A percentile compares a stretch with the other conserved stretches of the same genome.
phyloP scores from a whole-genome alignment of 2,888 invertebrate genomes.

The Torymus aiolomorphi region DNA sequence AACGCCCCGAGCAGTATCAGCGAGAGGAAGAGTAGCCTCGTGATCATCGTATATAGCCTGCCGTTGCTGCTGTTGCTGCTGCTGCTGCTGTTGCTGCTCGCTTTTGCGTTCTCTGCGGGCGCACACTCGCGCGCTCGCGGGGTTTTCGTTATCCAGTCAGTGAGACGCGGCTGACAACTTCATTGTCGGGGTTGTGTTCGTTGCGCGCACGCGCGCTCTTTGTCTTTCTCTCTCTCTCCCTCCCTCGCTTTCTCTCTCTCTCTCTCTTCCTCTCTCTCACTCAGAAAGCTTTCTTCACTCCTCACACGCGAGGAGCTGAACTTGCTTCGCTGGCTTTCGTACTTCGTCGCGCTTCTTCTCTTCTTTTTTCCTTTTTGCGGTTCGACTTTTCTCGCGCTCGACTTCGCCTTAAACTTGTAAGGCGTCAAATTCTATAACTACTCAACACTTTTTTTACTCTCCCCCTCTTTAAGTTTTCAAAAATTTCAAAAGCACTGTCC shows the following conservation, averaged over 20 bases:
- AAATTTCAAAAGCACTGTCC: no score
- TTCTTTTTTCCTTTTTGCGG: background rate
- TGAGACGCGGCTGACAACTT: constrained; percentile 23
- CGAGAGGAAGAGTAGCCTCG: constrained; percentile 69
- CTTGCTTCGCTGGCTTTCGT: background rate
- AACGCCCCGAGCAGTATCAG: constrained; percentile 70
- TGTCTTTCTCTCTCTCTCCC: constrained; percentile 7
- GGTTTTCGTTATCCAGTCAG: constrained; percentile 1
- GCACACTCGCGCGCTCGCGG: no score
- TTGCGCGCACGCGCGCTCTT: background rate
- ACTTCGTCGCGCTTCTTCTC: constrained; percentile 5
- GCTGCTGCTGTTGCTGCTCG: no score
- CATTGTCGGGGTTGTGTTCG: constrained; percentile 23
- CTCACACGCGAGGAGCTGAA: no score
- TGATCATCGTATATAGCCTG: constrained; percentile 65
- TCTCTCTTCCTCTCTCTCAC: constrained; percentile 16
- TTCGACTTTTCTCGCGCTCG: constrained; percentile 10
- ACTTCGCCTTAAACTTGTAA: constrained; percentile 19
- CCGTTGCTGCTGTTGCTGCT: background rate
- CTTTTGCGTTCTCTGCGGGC: no score
- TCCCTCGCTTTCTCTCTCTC: background rate
- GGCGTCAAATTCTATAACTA: constrained; percentile 28
- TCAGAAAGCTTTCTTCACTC: background rate
- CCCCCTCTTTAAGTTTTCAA: background rate
- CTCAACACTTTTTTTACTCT: constrained; percentile 19